A percentile compares a stretch with the other conserved stretches of the same genome.
These are phyloP conservation scores for Betta splendens DNA, from an alignment of 2,797 vertebrate species.

Conservation along the genomic window DNA sequence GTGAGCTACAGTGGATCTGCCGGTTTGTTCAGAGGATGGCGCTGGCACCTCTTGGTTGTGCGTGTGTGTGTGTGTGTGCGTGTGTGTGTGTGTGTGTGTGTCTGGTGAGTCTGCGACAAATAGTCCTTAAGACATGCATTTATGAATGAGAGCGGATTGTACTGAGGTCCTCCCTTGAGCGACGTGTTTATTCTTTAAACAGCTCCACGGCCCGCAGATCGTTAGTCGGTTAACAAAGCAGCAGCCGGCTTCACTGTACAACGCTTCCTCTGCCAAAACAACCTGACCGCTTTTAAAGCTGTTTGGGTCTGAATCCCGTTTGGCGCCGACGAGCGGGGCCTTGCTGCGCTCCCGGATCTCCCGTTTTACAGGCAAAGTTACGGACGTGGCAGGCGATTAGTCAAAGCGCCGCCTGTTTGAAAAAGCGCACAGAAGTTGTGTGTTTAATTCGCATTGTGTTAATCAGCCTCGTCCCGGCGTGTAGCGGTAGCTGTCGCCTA, in stretches of 20 bases:
- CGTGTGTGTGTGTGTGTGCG: background rate
- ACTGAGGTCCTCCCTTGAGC: slow-evolving; percentile 9
- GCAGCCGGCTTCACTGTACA: slow-evolving; percentile 3
- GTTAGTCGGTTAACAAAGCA: slow-evolving; percentile 35
- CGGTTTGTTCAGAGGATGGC: slow-evolving; percentile 20
- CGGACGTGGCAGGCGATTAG: slow-evolving; percentile 17
- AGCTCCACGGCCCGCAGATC: slow-evolving; percentile 29
- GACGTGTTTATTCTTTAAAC: slow-evolving; percentile 50
- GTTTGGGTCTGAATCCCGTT: slow-evolving; percentile 50
- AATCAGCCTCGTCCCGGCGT: background rate
- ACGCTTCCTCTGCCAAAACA: slow-evolving; percentile 22
- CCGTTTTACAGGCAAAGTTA: no score
- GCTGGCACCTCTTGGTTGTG: slow-evolving; percentile 4
- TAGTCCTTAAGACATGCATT: slow-evolving; percentile 41
- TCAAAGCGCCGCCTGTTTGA: slow-evolving; percentile 9
- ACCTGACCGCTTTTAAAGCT: slow-evolving; percentile 31
- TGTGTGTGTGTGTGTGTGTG: background rate
- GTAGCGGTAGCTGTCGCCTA: slow-evolving; percentile 6
- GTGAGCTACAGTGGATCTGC: slow-evolving; percentile 40
- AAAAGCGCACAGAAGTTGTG: slow-evolving; percentile 16
- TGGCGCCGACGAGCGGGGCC: slow-evolving; percentile 32
- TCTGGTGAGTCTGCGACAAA: slow-evolving; percentile 22
- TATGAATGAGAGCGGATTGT: slow-evolving; percentile 48
- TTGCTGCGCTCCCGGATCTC: slow-evolving; percentile 19
- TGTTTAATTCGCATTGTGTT: slow-evolving; percentile 13